phyloP scores from a whole-genome alignment of 2,113 vertebrate species.

The Peromyscus polionotus region DNA sequence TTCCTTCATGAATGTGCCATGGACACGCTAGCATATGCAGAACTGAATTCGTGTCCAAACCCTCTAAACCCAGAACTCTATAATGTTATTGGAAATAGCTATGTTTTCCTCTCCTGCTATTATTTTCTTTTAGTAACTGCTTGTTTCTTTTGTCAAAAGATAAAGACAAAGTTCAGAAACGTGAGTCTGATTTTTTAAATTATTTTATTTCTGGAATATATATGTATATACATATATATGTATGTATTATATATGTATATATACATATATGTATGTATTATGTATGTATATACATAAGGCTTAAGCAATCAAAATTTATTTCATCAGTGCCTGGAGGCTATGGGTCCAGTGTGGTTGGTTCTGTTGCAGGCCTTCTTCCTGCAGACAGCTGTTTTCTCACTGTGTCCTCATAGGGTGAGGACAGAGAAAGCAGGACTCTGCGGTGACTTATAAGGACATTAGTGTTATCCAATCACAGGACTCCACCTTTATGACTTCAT shows the following conservation, averaged over 20 bases:
- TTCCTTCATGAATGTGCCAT: not conserved
- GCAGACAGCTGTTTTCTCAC: not conserved
- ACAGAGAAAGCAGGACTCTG: not conserved
- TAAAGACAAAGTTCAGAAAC: not conserved
- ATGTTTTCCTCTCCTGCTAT: not conserved
- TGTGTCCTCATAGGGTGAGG: not conserved
- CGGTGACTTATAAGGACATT: not conserved
- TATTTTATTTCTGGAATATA: not conserved
- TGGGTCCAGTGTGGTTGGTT: not conserved
- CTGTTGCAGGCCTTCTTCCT: not conserved
- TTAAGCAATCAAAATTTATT: not conserved
- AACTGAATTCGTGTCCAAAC: not conserved
- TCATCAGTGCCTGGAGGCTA: not conserved
- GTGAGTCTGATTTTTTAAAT: not conserved
- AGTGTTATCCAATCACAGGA: not conserved
- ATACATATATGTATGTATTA: too few relatives aligned
- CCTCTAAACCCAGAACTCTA: not conserved
- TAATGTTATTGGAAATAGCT: not conserved
- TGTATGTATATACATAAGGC: not conserved
- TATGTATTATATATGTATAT: too few relatives aligned
- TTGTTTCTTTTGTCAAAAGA: not conserved
- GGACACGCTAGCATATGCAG: not conserved
- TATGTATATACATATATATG: too few relatives aligned
- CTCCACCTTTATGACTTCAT: not conserved
- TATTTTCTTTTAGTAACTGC: not conserved